These are phyloP conservation scores for Drosophila pectinifera DNA, from an alignment of 1,140 invertebrate genomes.

Conservation along the genomic window DNA sequence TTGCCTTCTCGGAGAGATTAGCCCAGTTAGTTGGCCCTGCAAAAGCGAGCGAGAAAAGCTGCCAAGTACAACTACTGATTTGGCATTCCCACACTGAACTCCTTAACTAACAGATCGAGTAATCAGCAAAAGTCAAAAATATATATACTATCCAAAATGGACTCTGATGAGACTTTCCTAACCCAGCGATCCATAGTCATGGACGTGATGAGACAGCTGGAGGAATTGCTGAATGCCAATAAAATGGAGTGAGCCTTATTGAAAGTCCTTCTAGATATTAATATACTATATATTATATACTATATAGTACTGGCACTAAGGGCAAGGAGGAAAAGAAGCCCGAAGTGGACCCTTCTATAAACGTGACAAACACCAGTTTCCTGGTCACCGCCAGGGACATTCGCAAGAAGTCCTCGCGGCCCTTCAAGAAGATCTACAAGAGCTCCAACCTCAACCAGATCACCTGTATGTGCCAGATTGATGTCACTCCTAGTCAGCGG, in stretches of 20 bases:
- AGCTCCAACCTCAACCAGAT: slow-evolving; percentile 28
- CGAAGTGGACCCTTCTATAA: slow-evolving; percentile 30
- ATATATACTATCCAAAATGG: slow-evolving; percentile 17
- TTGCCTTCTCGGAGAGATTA: slow-evolving; percentile 59
- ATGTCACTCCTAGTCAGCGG: slow-evolving; percentile 12
- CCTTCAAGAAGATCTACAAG: not conserved
- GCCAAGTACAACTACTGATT: not conserved
- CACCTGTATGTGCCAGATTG: slow-evolving; percentile 55
- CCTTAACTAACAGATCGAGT: slow-evolving; percentile 8
- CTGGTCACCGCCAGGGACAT: not conserved
- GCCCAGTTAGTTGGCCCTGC: slow-evolving; percentile 65
- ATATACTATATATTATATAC: no score
- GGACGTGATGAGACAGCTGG: slow-evolving; percentile 34
- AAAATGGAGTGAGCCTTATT: slow-evolving; percentile 40
- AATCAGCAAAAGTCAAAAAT: not conserved
- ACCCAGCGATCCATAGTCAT: slow-evolving; percentile 18
- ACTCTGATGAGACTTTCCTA: slow-evolving; percentile 46
- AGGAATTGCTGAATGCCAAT: slow-evolving; percentile 28
- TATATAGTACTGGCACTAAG: slow-evolving; percentile 30
- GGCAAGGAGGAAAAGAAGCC: slow-evolving; percentile 34
- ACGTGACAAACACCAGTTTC: slow-evolving; percentile 35
- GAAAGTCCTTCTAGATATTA: not conserved
- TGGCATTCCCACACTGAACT: slow-evolving; percentile 3
- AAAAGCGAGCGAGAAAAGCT: not conserved
- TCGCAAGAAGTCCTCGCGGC: slow-evolving; percentile 4